Evolutionary conservation across 2,888 invertebrate genomes (phyloP), one percentile per base, ranked within the genome.

Genomic region (Xylota sylvarum): DNA sequence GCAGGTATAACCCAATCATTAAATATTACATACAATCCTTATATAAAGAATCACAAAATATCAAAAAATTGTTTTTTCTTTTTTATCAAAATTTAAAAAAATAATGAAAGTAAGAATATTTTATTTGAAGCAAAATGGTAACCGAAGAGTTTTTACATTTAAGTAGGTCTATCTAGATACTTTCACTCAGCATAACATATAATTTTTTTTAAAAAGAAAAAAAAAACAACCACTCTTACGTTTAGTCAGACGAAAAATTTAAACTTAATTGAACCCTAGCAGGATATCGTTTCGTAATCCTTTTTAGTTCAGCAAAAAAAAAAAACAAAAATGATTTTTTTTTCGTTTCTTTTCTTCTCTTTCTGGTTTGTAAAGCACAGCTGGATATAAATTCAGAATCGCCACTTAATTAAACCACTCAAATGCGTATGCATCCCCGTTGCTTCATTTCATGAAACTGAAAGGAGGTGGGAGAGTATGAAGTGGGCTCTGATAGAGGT

Each of bases 1-100:
- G 96, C 96, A 96, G 96, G 96, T 96, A 93, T 93, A 69, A 77
- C 23, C 40, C 60, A 80, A 60, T 60, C 65, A 73, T 46, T 79
- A 5, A 56, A 56, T 14, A 56, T 32, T 17, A 43, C 43, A 46
- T n/a, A n/a, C n/a, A n/a, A n/a, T n/a, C n/a, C n/a, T n/a, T n/a
- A n/a, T 58, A 79, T 27, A 40, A 37, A 30, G 60, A 55, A 32
- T 10, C 23, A 9, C 3, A 23, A 12, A 58, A 23, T 30, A 67
- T 6, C 4, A 35, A 9, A 35, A 35, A 32, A 32, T 32, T 32
- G 32, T 7, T n/a, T n/a, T n/a, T 23, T 23, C 3, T 23, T 23
- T 23, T 23, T 23, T 23, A 2, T 23, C 3, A 37, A 9, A 37
- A 37, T 9, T 37, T 37, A 6, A 37, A 37, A 56, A 50, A 50